Evolutionary conservation across 2,797 vertebrate species (phyloP), one percentile per base, ranked within the genome.

Genomic region (Labroides dimidiatus): DNA sequence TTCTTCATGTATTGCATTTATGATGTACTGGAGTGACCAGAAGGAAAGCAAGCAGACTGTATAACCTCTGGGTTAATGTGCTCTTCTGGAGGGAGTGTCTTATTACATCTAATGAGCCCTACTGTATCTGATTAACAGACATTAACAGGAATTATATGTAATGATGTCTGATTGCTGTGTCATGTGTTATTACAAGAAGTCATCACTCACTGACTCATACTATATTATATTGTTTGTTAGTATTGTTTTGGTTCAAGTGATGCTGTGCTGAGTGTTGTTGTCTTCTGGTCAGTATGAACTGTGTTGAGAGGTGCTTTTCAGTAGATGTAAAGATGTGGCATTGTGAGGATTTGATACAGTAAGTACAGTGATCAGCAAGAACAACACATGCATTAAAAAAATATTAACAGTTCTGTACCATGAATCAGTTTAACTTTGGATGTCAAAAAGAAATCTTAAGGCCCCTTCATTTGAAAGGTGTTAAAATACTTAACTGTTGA

Each of bases 111-210:
- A 89, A 90, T 82, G 72, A 88, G 75, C 72, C 84, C 71, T 53
- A 70, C 79, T 84, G 75, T 81, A 89, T 86, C 84, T 63, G 80
- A 91, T 91, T 88, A 91, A 86, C 83, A 83, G 59, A 80, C 83
- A 89, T 86, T 82, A 84, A 80, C 76, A 82, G 72, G 68, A 87
- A 85, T 89, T 80, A 83, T 77, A 59, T 78, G 64, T 65, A 84
- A 86, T 87, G 80, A 90, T 82, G 73, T 89, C 84, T 75, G 86
- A 90, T 88, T 30, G 17, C 53, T 43, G 59, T 72, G 87, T 69
- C 87, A 55, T 62, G 64, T 78, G 51, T 50, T 70, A 81, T 90
- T 74, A 79, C 72, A 75, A 54, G 62, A 50, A 74, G 77, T 63
- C 77, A 72, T 88, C 63, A 79, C 39, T 87, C 83, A 87, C 41